Evolutionary conservation across 2,888 invertebrate genomes (phyloP).

Genomic region (Harpalus rufipes): DNA sequence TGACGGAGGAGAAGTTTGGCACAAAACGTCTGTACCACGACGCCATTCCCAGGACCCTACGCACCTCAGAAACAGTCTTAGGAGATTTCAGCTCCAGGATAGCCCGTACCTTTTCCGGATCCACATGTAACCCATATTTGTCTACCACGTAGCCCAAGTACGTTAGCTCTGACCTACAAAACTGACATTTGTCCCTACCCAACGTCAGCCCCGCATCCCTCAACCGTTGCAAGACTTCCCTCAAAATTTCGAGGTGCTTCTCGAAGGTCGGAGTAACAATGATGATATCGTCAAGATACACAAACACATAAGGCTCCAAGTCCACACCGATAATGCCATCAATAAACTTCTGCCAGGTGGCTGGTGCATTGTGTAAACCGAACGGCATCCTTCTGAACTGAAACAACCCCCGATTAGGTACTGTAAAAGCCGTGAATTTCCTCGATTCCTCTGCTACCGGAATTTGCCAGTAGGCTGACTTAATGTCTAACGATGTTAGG

Average conservation of each 20-base stretch:
- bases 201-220: slow-evolving; percentile 67
- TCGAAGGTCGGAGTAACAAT: slow-evolving; percentile 67
- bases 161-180: slow-evolving; percentile 67
- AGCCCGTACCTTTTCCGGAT: slow-evolving; percentile 63
- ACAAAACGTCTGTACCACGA: slow-evolving; percentile 66
- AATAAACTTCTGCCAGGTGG: no score
- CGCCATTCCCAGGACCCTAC: slow-evolving; percentile 56
- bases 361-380: no score
- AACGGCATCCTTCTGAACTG: no score
- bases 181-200: slow-evolving; percentile 69
- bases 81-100: slow-evolving; percentile 66
- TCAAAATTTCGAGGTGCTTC: slow-evolving; percentile 58
- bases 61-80: slow-evolving; percentile 53
- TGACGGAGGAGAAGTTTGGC: slow-evolving; percentile 11
- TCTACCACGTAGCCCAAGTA: slow-evolving; percentile 71
- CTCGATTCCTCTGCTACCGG: slow-evolving; percentile 68
- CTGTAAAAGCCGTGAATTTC: no score
- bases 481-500: slow-evolving; percentile 70
- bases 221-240: no score
- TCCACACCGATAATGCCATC: no score
- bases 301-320: no score
- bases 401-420: no score
- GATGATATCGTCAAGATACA: slow-evolving; percentile 69
- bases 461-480: slow-evolving; percentile 70
- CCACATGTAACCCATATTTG: slow-evolving; percentile 67